Conservation (phyloP, 2,113 vertebrate genomes). For the Apodemus speciosus region DNA sequence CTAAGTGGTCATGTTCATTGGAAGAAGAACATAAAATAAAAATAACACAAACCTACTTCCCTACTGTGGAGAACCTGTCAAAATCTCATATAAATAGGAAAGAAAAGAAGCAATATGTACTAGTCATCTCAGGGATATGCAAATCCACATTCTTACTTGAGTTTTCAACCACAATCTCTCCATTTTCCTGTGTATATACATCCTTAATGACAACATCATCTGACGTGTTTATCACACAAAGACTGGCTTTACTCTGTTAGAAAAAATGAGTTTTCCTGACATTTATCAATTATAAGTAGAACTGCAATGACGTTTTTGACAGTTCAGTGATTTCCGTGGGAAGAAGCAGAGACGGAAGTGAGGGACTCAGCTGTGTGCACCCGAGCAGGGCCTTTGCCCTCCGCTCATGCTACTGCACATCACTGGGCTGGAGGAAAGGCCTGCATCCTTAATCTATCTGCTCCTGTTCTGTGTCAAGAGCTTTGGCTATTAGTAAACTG, state of each 20-base stretch:
- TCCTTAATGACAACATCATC: background rate
- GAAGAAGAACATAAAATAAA: conserved; percentile 46
- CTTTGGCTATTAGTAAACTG: background rate
- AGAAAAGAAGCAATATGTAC: background rate
- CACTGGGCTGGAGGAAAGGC: background rate
- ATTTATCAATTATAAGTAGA: conserved; percentile 18
- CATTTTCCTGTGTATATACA: background rate
- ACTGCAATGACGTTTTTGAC: background rate
- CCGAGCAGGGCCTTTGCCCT: background rate
- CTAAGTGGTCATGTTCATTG: conserved; percentile 10
- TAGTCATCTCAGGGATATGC: background rate
- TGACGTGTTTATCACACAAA: background rate
- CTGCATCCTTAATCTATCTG: background rate
- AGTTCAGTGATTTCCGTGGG: conserved; percentile 3
- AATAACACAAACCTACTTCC: background rate
- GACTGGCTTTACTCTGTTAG: conserved; percentile 45
- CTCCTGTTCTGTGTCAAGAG: background rate
- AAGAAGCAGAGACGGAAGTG: background rate
- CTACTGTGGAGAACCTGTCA: background rate
- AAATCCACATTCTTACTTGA: background rate
- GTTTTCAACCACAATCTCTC: background rate
- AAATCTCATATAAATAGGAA: conserved; percentile 6
- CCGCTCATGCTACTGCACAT: background rate
- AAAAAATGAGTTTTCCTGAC: background rate
- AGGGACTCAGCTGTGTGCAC: background rate